Evolutionary conservation across 2,113 vertebrate genomes (phyloP).

Genomic region (Leptosomus discolor): DNA sequence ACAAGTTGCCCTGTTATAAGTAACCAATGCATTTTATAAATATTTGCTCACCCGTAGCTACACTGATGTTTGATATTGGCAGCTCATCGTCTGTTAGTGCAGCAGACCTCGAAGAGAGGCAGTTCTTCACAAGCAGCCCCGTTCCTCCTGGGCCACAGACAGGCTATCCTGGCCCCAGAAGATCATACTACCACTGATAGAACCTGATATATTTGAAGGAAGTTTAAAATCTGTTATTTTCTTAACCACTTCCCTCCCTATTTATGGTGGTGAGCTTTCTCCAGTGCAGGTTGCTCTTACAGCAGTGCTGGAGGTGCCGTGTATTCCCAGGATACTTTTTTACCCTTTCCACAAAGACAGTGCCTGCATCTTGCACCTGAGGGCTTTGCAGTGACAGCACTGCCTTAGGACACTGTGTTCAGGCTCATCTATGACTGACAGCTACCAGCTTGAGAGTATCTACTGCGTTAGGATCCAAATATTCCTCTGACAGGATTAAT

Average conservation of each 20-base stretch:
- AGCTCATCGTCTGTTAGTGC: fast-evolving
- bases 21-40: neutral
- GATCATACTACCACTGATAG: neutral
- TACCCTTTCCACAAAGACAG: neutral
- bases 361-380: neutral
- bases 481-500: slow-evolving; percentile 28
- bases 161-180: neutral
- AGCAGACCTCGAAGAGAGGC: neutral
- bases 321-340: neutral
- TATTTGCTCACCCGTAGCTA: neutral
- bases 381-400: neutral
- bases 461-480: neutral
- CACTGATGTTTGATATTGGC: neutral
- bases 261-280: neutral
- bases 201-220: too few relatives aligned
- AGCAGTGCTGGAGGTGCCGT: neutral
- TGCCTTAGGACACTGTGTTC: neutral
- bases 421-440: neutral
- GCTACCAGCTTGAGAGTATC: neutral
- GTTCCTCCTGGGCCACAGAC: neutral
- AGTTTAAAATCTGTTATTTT: neutral
- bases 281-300: neutral
- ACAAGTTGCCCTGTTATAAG: neutral
- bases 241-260: neutral
- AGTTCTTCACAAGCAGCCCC: neutral